Evolutionary conservation across 2,113 vertebrate species (phyloP).

Genomic region (Alethe diademata): DNA sequence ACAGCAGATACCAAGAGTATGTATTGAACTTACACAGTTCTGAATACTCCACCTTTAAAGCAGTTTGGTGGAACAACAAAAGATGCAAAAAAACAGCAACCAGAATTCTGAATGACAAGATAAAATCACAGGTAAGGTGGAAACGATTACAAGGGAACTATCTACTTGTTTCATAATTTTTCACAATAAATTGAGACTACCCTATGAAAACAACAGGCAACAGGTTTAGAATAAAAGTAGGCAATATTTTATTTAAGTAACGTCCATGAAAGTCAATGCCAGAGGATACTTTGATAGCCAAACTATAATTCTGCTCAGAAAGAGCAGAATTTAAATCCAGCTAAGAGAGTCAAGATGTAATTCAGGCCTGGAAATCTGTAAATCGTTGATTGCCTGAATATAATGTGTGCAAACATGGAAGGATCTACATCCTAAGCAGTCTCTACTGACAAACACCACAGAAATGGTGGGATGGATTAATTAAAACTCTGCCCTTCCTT

Average conservation of each 20-base stretch:
- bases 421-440: not conserved
- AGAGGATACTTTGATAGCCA: not conserved
- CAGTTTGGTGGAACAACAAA: not conserved
- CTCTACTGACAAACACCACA: not conserved
- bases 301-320: not conserved
- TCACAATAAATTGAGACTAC: not conserved
- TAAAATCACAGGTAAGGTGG: not conserved
- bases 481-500: not conserved
- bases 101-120: not conserved
- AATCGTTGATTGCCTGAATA: not conserved
- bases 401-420: not conserved
- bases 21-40: not conserved
- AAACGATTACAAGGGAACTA: not conserved
- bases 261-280: not conserved
- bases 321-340: not conserved
- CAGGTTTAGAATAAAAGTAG: not conserved
- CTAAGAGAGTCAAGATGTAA: not conserved
- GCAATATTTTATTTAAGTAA: not conserved
- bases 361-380: not conserved
- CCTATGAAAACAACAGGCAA: not conserved
- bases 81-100: not conserved
- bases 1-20: not conserved
- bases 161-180: not conserved
- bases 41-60: not conserved
- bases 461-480: not conserved